phyloP scores from a whole-genome alignment of 1,140 invertebrate species.

The Trachelipus rathkii region DNA sequence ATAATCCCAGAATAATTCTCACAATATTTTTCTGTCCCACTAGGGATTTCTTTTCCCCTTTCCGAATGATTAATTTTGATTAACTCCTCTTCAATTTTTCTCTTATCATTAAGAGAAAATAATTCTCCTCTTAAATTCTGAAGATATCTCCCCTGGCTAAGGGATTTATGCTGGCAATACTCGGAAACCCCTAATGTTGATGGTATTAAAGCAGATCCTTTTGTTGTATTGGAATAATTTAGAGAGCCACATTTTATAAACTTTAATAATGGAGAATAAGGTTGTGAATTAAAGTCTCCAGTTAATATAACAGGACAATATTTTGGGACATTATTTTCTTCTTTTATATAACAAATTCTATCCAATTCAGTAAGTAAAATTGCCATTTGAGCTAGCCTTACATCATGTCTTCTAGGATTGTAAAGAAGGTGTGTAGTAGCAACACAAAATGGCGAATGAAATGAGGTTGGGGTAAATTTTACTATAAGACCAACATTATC shows the following conservation, averaged over 20 bases:
- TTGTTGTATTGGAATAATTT: slow-evolving; percentile 53
- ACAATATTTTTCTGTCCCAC: too few relatives aligned
- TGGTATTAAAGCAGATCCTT: slow-evolving; percentile 54
- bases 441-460: slow-evolving; percentile 49
- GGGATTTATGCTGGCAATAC: slow-evolving; percentile 61
- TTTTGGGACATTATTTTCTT: slow-evolving; percentile 47
- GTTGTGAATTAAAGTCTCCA: slow-evolving; percentile 83
- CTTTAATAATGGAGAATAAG: slow-evolving; percentile 55
- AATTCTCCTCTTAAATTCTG: slow-evolving; percentile 41
- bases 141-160: slow-evolving; percentile 48
- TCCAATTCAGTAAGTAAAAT: slow-evolving; percentile 77
- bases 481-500: slow-evolving; percentile 83
- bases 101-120: slow-evolving; percentile 31
- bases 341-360: slow-evolving; percentile 61
- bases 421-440: slow-evolving; percentile 93
- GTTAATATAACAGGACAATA: slow-evolving; percentile 76
- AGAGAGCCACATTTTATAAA: slow-evolving; percentile 66
- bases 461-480: slow-evolving; percentile 56
- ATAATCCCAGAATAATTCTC: slow-evolving; percentile 41
- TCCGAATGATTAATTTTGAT: slow-evolving; percentile 29
- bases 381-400: slow-evolving; percentile 75
- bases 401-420: slow-evolving; percentile 80
- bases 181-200: slow-evolving; percentile 59
- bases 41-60: background rate
- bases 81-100: slow-evolving; percentile 31